Conservation (phyloP, 2,888 invertebrate species). For the Sesamia inferens region DNA sequence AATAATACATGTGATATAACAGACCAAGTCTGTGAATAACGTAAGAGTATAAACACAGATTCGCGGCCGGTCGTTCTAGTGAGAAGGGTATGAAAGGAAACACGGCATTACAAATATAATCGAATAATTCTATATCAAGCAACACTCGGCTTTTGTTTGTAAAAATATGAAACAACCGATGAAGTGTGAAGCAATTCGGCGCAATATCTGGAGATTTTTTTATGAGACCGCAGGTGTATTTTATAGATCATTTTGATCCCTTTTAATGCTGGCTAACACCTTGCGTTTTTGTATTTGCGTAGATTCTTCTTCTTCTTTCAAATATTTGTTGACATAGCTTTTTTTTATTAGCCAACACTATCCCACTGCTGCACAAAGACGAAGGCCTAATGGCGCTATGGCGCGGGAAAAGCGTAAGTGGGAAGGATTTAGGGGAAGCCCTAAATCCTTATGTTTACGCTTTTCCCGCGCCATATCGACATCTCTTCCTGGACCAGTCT, state of each 20-base stretch:
- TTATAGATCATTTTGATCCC: constrained; percentile 78
- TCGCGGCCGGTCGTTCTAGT: constrained; percentile 69
- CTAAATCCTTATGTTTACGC: too few species aligned
- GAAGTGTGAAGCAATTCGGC: constrained; percentile 75
- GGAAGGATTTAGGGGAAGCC: too few species aligned
- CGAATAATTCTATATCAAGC: constrained; percentile 71
- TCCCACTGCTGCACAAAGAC: too few species aligned
- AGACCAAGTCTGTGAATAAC: constrained; percentile 47
- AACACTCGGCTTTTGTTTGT: constrained; percentile 62
- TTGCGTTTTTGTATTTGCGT: constrained; percentile 69
- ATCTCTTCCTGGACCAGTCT: too few species aligned
- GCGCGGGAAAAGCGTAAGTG: too few species aligned
- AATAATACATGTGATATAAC: constrained; percentile 38
- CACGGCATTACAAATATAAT: constrained; percentile 70
- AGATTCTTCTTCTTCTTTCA: neutral
- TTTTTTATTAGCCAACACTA: too few species aligned
- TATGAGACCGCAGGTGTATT: constrained; percentile 83
- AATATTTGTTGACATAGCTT: too few species aligned
- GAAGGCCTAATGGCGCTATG: too few species aligned
- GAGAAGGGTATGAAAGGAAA: constrained; percentile 75
- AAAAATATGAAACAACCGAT: constrained; percentile 74
- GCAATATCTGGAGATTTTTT: constrained; percentile 75
- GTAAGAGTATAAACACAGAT: constrained; percentile 55
- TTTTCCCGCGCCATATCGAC: too few species aligned
- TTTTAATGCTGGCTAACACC: constrained; percentile 75